phyloP scores from a whole-genome alignment of 1,140 invertebrate species.

The Platorchestia sp. region DNA sequence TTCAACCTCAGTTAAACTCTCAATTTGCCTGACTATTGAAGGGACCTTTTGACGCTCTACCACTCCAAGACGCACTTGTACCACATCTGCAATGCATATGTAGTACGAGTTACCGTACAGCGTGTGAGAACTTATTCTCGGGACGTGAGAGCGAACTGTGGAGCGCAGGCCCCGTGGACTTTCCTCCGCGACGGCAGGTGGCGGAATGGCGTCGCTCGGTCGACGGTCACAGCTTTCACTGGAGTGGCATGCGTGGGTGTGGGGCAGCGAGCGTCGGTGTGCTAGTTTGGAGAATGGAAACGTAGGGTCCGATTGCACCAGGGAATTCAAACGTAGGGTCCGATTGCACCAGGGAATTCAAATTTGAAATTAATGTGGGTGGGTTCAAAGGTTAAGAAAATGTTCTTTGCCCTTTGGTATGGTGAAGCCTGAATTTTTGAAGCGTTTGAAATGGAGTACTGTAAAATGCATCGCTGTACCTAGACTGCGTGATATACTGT shows the following conservation, averaged over 20 bases:
- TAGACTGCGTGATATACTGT: neutral
- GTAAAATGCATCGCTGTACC: neutral
- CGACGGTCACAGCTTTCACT: neutral
- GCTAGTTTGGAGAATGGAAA: neutral
- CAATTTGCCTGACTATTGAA: too few species aligned
- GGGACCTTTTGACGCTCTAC: too few species aligned
- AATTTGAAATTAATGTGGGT: neutral
- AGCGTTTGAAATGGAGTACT: neutral
- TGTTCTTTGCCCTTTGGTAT: too few species aligned
- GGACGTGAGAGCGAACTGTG: neutral
- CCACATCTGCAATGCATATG: neutral
- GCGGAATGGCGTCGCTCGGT: neutral
- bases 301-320: neutral
- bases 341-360: neutral
- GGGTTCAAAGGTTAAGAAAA: neutral
- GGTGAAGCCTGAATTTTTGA: neutral
- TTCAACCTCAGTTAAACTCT: too few species aligned
- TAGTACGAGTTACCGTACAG: neutral
- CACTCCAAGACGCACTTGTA: neutral
- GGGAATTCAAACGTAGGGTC: neutral
- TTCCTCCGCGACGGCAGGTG: slow-evolving; percentile 3
- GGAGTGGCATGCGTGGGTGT: neutral
- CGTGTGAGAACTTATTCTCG: neutral
- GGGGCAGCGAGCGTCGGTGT: neutral
- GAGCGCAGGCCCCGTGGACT: neutral